Evolutionary conservation across 2,888 invertebrate genomes (phyloP), one percentile per base, ranked within the genome.

Genomic region (Marronus borbonicus): DNA sequence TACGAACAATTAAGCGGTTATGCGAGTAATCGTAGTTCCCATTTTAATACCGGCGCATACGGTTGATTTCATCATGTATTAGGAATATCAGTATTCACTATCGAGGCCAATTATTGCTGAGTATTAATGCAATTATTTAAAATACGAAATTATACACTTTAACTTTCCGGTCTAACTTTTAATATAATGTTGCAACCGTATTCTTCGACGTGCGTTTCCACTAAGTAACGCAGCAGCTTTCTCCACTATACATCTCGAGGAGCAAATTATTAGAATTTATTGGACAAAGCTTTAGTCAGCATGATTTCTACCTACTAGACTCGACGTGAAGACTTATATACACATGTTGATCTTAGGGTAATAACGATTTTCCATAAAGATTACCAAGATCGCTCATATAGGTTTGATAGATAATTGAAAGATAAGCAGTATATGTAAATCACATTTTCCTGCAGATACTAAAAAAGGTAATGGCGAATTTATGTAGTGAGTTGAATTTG

Each of bases 1-100:
- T 74, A 74, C 72, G 60, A 74, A 76, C 76, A 76, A 76, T 76
- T 76, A 76, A 76, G 76, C 68, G 17, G 68, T 76, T 66, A 58
- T 66, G 36, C 60, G 76, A 68, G 55, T 76, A 68, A 76, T 68
- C 24, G 68, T 68, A 68, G 68, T 68, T 24, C 44, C 17, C 76
- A 68, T 68, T 76, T 76, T 58, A 76, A 68, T 76, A 31, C 24
- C 20, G 8, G 20, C 20, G 76, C 36, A 39, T 49, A 44, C 66
- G 28, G 55, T 12, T 28, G 68, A 66, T 58, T 76, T 55, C 68
- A 76, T 76, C 76, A 60, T 66, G 65, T 24, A 14, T 55, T 65
- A 50, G 28, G 49, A 65, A 60, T 58, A 74, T 60, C 72, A 24
- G 55, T n/a, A 66, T 39, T 55, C 55, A 39, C 24, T 28, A 76